A percentile compares a stretch with the other conserved stretches of the same genome.
Conservation (phyloP, 2,888 invertebrate species). For the Galeruca laticollis region DNA sequence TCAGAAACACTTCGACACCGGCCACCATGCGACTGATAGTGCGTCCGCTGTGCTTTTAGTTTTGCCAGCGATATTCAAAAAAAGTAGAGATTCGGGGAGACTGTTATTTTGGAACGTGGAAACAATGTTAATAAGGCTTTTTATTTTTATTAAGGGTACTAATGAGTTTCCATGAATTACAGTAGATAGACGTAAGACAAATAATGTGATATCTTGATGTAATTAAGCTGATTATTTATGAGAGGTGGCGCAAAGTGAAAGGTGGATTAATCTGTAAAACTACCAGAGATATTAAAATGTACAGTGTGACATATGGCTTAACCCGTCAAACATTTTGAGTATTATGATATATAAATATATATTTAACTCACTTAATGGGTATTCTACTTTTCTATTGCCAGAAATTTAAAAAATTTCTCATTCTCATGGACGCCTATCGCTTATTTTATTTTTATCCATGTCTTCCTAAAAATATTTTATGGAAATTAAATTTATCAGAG, state of each 20-base stretch:
- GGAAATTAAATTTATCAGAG: too few species aligned
- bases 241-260: background rate
- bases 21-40: constrained; percentile 35
- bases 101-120: constrained; percentile 23
- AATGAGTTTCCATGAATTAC: background rate
- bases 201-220: background rate
- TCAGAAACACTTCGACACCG: constrained; percentile 31
- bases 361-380: too few species aligned
- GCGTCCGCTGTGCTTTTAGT: constrained; percentile 28
- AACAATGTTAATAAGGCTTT: constrained; percentile 6
- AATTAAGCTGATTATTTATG: background rate
- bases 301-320: background rate
- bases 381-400: too few species aligned
- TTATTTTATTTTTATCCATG: too few species aligned
- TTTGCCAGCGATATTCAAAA: constrained; percentile 32
- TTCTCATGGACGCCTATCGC: too few species aligned
- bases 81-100: constrained; percentile 22
- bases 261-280: background rate
- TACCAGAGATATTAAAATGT: too few species aligned
- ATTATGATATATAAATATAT: too few species aligned
- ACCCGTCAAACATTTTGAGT: too few species aligned
- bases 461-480: too few species aligned
- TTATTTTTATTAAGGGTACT: background rate
- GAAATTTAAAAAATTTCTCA: too few species aligned
- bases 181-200: background rate